phyloP scores from a whole-genome alignment of 2,888 invertebrate species.

The Coremacera marginata region DNA sequence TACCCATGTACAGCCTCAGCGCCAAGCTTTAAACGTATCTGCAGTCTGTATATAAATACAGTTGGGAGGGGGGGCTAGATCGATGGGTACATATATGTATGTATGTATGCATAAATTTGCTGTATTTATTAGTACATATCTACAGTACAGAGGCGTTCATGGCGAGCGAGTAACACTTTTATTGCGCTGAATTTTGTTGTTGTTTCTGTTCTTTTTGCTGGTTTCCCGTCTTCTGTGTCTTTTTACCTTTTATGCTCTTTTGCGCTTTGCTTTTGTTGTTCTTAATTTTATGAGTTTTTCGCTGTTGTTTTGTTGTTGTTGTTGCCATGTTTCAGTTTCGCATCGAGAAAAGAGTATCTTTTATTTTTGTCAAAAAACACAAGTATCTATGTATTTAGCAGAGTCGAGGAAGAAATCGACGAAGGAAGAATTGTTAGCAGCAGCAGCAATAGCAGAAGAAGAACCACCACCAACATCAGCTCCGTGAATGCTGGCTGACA shows the following conservation, averaged over 20 bases:
- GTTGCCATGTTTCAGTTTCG: conserved; percentile 44
- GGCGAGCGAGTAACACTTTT: conserved; percentile 52
- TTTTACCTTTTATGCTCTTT: conserved; percentile 35
- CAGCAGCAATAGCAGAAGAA: background rate
- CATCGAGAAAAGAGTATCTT: conserved; percentile 38
- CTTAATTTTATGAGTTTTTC: conserved; percentile 56
- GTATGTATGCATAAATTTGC: background rate
- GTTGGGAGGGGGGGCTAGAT: background rate
- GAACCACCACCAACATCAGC: background rate
- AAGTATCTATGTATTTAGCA: background rate
- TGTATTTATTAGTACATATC: conserved; percentile 42
- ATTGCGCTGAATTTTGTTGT: conserved; percentile 48
- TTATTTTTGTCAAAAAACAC: background rate
- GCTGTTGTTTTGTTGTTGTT: conserved; percentile 6
- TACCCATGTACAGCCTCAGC: conserved; percentile 2
- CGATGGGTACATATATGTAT: background rate
- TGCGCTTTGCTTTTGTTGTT: conserved; percentile 43
- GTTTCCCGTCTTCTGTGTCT: conserved; percentile 35
- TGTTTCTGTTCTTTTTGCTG: conserved; percentile 27
- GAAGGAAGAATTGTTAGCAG: background rate
- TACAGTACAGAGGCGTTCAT: conserved; percentile 18
- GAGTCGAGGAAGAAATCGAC: background rate
- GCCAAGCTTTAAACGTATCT: background rate
- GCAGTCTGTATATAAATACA: background rate
- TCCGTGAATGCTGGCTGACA: background rate